Percentiles rank a stretch among this genome's conserved stretches.
Conservation (phyloP, 2,888 invertebrate genomes). For the Sceliomorpha sp. region DNA sequence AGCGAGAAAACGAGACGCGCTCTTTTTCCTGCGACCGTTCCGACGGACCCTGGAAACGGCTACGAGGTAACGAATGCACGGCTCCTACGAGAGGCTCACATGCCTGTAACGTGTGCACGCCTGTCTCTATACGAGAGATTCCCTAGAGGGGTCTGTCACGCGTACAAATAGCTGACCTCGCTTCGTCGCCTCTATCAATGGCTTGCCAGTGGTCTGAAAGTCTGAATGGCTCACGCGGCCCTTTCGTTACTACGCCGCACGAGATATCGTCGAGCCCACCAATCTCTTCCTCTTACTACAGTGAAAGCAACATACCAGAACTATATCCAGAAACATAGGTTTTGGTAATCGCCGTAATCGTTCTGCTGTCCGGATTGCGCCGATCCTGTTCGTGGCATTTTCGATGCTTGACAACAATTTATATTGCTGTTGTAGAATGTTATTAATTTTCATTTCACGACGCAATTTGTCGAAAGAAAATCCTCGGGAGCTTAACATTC, state of each 20-base stretch:
- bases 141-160: slow-evolving; percentile 77
- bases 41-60: slow-evolving; percentile 29
- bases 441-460: no score
- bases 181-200: slow-evolving; percentile 77
- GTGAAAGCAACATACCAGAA: neutral
- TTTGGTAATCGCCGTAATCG: neutral
- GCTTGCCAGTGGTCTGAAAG: slow-evolving; percentile 70
- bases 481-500: no score
- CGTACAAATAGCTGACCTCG: slow-evolving; percentile 80
- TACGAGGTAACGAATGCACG: slow-evolving; percentile 43
- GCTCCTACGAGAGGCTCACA: slow-evolving; percentile 37
- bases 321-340: neutral
- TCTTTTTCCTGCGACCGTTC: slow-evolving; percentile 17
- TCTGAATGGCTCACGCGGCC: slow-evolving; percentile 70
- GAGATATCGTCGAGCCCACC: slow-evolving; percentile 57
- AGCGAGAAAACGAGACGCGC: slow-evolving; percentile 26
- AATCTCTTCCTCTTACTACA: slow-evolving; percentile 32
- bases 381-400: no score
- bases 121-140: slow-evolving; percentile 65
- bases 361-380: no score
- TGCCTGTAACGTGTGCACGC: slow-evolving; percentile 47
- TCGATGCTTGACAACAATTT: no score
- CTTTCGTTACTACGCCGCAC: slow-evolving; percentile 67
- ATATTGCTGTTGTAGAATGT: no score
- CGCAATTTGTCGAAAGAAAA: no score